Conservation (phyloP, 2,888 invertebrate genomes). For the Gonocerus acuteangulatus region DNA sequence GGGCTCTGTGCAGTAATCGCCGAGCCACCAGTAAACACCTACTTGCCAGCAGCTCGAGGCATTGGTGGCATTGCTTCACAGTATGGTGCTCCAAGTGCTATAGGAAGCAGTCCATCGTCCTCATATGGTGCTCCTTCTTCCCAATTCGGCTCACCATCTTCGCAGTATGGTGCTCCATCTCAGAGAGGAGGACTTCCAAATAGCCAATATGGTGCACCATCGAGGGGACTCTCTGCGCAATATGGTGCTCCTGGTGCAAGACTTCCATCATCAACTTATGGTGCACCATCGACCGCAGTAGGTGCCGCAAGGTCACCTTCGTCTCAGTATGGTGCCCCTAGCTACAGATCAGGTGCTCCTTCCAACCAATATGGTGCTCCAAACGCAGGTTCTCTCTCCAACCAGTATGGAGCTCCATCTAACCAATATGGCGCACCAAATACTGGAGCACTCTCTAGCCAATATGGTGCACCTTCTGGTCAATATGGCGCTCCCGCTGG, state of each 20-base stretch:
- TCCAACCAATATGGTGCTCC: constrained; percentile 32
- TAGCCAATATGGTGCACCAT: constrained; percentile 26
- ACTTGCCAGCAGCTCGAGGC: constrained; percentile 28
- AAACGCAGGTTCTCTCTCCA: constrained; percentile 26
- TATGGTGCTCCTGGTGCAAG: constrained; percentile 40
- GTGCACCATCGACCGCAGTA: constrained; percentile 26
- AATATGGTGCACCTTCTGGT: constrained; percentile 30
- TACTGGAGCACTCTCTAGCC: constrained; percentile 25
- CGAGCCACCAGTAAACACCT: constrained; percentile 34
- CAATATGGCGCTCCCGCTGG: constrained; percentile 34
- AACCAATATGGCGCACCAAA: constrained; percentile 25
- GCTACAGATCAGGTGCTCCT: constrained; percentile 23
- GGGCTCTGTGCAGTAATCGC: constrained; percentile 27
- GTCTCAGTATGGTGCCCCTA: constrained; percentile 22
- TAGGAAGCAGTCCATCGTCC: constrained; percentile 24
- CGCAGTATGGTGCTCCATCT: constrained; percentile 30
- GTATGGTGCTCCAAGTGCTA: constrained; percentile 26
- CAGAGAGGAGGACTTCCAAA: neutral
- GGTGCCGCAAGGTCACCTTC: constrained; percentile 10
- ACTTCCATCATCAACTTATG: constrained; percentile 38
- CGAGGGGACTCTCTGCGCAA: constrained; percentile 21
- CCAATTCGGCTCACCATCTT: constrained; percentile 29
- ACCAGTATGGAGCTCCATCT: constrained; percentile 5
- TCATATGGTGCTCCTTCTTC: constrained; percentile 29
- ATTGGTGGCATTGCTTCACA: constrained; percentile 17